Evolutionary conservation across 2,113 vertebrate genomes (phyloP).

Genomic region (Thunnus maccoyii): DNA sequence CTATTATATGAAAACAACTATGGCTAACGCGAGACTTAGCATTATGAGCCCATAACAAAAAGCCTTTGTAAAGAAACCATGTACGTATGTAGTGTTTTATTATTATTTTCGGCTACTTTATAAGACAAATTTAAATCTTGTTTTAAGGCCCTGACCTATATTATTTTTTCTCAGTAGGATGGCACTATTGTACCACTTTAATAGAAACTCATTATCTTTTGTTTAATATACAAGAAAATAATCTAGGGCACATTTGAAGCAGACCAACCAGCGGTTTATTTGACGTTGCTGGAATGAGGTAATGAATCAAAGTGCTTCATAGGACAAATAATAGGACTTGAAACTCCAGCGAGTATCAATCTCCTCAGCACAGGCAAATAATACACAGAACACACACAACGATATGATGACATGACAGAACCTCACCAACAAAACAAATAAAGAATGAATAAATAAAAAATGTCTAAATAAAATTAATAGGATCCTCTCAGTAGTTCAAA

Average conservation of each 20-base stretch:
- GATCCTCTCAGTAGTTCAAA: no score
- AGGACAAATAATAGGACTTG: background rate
- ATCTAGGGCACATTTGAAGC: slow-evolving; percentile 6
- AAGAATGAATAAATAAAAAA: no score
- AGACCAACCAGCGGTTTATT: background rate
- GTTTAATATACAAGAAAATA: slow-evolving; percentile 10
- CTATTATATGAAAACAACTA: slow-evolving; percentile 6
- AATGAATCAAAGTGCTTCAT: slow-evolving; percentile 9
- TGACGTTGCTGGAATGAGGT: background rate
- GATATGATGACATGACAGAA: no score
- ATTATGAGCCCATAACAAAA: slow-evolving; percentile 4
- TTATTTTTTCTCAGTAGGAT: background rate
- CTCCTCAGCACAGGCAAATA: background rate
- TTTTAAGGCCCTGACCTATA: background rate
- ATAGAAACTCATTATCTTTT: background rate
- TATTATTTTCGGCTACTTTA: background rate
- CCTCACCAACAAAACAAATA: no score
- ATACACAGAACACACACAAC: no score
- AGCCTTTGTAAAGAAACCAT: background rate
- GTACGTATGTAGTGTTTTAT: background rate
- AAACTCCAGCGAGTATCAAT: background rate
- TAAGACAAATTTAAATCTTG: background rate
- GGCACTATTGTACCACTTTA: background rate
- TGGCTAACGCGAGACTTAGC: background rate
- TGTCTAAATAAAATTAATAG: no score